Conservation (phyloP, 2,797 vertebrate genomes). For the Halcyon chelicuti region DNA sequence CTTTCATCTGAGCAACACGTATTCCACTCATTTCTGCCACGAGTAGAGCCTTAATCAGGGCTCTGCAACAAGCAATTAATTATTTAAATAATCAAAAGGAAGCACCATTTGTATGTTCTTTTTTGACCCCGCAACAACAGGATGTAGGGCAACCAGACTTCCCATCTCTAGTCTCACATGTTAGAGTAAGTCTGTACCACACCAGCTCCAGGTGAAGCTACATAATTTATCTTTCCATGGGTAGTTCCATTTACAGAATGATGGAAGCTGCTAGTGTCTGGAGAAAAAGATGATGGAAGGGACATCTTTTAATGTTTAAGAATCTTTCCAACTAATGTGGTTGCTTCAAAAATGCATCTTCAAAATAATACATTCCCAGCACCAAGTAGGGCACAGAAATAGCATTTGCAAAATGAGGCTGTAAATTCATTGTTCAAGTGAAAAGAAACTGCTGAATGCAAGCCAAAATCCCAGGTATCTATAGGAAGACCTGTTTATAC, state of each 20-base stretch:
- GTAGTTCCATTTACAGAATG: not conserved
- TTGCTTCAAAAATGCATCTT: not conserved
- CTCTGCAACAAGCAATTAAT: too few species aligned
- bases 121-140: not conserved
- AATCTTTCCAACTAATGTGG: not conserved
- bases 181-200: not conserved
- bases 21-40: too few species aligned
- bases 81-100: too few species aligned
- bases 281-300: not conserved
- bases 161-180: accelerated
- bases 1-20: too few species aligned
- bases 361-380: not conserved
- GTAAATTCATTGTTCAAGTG: not conserved
- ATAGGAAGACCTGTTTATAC: not conserved
- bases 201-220: not conserved
- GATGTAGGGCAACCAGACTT: not conserved
- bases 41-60: too few species aligned
- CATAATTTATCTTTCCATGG: not conserved
- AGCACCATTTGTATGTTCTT: too few species aligned
- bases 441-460: not conserved
- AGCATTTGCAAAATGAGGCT: not conserved
- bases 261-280: not conserved
- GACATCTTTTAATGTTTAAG: not conserved
- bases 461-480: not conserved
- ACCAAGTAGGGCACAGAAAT: not conserved